Percentiles rank a stretch among this genome's conserved stretches.
Evolutionary conservation across 2,113 vertebrate genomes (phyloP).

Genomic region (Trochalopteron elliotii): DNA sequence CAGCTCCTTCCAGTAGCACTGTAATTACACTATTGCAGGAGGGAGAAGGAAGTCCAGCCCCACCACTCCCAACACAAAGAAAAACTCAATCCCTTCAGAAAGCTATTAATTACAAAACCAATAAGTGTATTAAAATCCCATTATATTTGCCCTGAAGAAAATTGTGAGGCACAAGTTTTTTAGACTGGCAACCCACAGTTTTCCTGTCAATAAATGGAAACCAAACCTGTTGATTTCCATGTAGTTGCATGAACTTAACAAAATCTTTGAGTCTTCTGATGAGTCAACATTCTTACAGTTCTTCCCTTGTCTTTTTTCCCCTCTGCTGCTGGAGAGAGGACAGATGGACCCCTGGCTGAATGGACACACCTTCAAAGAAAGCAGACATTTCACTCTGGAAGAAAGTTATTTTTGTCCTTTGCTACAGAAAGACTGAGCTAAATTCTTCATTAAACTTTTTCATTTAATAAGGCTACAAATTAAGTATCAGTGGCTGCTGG

Average conservation of each 20-base stretch:
- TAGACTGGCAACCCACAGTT: background rate
- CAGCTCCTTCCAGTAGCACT: background rate
- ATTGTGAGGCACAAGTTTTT: background rate
- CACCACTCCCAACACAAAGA: background rate
- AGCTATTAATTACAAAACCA: background rate
- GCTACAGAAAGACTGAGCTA: background rate
- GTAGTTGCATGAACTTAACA: background rate
- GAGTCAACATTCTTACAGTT: background rate
- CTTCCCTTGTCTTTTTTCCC: background rate
- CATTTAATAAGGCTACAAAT: background rate
- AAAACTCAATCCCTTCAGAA: background rate
- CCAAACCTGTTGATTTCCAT: background rate
- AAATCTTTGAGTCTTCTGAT: background rate
- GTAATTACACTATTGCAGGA: background rate
- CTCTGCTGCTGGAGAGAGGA: background rate
- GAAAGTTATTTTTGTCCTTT: background rate
- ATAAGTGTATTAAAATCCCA: background rate
- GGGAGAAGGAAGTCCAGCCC: background rate
- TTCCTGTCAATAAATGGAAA: background rate
- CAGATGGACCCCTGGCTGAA: background rate
- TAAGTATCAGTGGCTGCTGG: background rate
- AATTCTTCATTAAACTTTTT: background rate
- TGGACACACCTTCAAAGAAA: background rate
- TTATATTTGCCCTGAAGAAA: background rate
- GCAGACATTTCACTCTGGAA: background rate